Percentiles rank a stretch among this genome's conserved stretches.
Evolutionary conservation across 2,888 invertebrate genomes (phyloP).

Genomic region (Lutraria lutraria): DNA sequence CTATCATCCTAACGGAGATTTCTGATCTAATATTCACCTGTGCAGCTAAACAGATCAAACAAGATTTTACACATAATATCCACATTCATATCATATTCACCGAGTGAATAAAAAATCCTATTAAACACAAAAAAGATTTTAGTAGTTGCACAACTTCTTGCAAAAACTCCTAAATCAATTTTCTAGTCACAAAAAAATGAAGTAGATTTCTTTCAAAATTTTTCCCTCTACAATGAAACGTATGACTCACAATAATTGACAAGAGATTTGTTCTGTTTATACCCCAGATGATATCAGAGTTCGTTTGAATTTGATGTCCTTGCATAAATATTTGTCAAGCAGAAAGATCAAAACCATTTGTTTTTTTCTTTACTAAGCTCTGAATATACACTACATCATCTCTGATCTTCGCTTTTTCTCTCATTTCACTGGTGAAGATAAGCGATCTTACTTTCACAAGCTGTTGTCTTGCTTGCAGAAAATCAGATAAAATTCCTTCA

Average conservation of each 20-base stretch:
- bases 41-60: constrained; percentile 1
- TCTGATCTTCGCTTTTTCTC: background rate
- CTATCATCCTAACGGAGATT: background rate
- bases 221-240: background rate
- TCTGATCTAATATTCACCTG: constrained; percentile 3
- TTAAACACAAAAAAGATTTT: background rate
- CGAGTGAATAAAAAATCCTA: background rate
- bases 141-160: background rate
- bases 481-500: constrained; percentile 25
- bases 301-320: constrained; percentile 5
- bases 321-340: constrained; percentile 13
- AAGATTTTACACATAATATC: constrained; percentile 4
- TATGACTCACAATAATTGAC: background rate
- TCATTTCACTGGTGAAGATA: background rate
- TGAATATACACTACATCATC: background rate
- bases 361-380: background rate
- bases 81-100: background rate
- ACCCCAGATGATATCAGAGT: background rate
- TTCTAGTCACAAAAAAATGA: background rate
- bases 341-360: constrained; percentile 12
- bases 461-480: constrained; percentile 25
- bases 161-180: background rate
- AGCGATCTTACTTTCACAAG: background rate
- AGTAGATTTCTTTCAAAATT: background rate
- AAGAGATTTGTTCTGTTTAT: background rate